Base-by-base conservation (phyloP, 2,113 vertebrate genomes). In the Varanus salvator region DNA sequence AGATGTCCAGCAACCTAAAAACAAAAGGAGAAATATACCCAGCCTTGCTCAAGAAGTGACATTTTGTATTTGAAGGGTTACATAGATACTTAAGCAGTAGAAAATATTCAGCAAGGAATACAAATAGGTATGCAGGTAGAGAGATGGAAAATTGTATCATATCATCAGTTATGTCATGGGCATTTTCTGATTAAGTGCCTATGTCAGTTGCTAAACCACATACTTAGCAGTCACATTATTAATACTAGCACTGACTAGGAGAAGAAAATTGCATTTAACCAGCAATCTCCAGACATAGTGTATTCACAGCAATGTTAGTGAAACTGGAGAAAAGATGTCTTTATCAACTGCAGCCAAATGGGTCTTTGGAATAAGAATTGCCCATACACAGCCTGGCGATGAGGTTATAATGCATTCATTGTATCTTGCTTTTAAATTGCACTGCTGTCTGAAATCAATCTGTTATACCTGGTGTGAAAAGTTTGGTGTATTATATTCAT, bases 401-500 rank as follows among this genome's bases (percentile, higher is more conserved):
- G 38, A 66, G 60, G 57, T 87, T 78, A 34, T 78, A 31, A 78
- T n/a, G 68, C 60, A 80, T 19, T 66, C 74, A 66, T 48, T 77
- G 54, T 78, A 66, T 31, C 38, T 87, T 68, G 75, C 75, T 27
- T 68, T 87, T 52, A 80, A 80, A 80, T 69, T 80, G 86, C 75
- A 78, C 8, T 68, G 44, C 17, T 69, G 19, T 77, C 15, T 87
- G 91, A 94, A 91, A 57, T 78, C 86, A 66, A 27, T 87, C 57
- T 66, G 29, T 50, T 80, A 68, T 80, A 68, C 44, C 86, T 87
- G 76, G 71, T 88, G 25, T 52, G 27, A 19, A 52, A 74, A 64
- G 15, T 64, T 74, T 90, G 75, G 60, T 44, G 29, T 54, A 21
- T 48, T 85, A 52, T 0, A 68, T 74, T 81, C 82, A 64, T 15